Evolutionary conservation across 2,797 vertebrate species (phyloP).

Genomic region (Brotogeris chrysoptera): DNA sequence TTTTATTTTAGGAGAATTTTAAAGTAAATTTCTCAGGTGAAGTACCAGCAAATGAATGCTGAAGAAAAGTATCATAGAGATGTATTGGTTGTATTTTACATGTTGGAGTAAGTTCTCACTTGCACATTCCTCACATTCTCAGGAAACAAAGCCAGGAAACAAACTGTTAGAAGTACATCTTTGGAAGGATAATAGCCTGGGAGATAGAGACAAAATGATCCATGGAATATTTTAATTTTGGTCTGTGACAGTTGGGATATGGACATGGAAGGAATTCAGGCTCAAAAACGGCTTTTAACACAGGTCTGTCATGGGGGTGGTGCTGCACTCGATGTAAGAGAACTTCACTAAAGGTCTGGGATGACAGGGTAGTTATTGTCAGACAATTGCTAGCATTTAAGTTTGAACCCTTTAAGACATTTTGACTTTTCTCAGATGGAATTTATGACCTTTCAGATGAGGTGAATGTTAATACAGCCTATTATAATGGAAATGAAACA

Average conservation of each 20-base stretch:
- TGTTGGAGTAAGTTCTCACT: neutral
- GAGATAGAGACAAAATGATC: neutral
- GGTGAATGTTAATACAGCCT: neutral
- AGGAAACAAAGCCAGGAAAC: neutral
- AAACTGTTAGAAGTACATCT: neutral
- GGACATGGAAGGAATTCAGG: neutral
- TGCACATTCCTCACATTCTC: fast-evolving
- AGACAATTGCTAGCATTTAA: neutral
- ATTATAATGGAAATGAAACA: neutral
- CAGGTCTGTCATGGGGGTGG: fast-evolving
- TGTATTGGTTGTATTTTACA: neutral
- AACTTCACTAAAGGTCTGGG: neutral
- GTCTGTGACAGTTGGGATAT: neutral
- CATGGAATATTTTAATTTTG: neutral
- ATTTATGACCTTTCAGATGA: neutral
- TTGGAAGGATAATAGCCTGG: neutral
- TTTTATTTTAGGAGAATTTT: constrained; percentile 10
- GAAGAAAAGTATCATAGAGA: neutral
- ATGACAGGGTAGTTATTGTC: neutral
- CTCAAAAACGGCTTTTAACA: neutral
- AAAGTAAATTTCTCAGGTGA: neutral
- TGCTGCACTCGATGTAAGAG: fast-evolving
- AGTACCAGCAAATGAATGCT: neutral
- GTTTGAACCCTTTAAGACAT: neutral
- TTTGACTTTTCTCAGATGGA: neutral